These are phyloP conservation scores for Marasmarcha lunaedactyla DNA, from an alignment of 2,888 invertebrate species.

Conservation along the genomic window DNA sequence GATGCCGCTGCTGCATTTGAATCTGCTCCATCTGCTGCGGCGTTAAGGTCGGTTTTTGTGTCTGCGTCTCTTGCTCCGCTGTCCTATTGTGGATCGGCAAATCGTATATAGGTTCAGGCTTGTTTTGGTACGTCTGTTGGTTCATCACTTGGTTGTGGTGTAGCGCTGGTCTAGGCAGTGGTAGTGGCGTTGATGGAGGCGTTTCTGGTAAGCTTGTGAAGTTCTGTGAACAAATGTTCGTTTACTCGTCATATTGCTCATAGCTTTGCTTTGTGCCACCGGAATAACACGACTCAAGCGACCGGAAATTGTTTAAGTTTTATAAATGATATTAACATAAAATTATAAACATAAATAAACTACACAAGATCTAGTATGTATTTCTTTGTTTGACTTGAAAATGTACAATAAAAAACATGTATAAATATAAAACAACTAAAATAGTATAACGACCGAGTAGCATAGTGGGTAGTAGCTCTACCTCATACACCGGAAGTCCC, in stretches of 20 bases:
- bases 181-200: slow-evolving; percentile 12
- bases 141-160: slow-evolving; percentile 17
- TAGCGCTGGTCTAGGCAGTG: slow-evolving; percentile 17
- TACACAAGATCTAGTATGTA: too few relatives aligned
- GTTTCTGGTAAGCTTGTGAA: slow-evolving; percentile 13
- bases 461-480: too few relatives aligned
- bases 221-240: slow-evolving; percentile 2
- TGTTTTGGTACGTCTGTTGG: slow-evolving; percentile 30
- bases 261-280: too few relatives aligned
- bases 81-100: slow-evolving; percentile 56
- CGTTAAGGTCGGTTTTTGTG: slow-evolving; percentile 38
- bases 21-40: slow-evolving; percentile 19
- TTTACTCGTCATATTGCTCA: neutral
- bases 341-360: too few relatives aligned
- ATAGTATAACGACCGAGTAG: too few relatives aligned
- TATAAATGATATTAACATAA: too few relatives aligned
- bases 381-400: too few relatives aligned
- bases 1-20: slow-evolving; percentile 11
- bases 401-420: too few relatives aligned
- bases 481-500: too few relatives aligned
- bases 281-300: too few relatives aligned
- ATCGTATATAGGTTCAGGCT: slow-evolving; percentile 58
- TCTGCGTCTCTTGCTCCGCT: slow-evolving; percentile 20
- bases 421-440: too few relatives aligned
- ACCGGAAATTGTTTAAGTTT: too few relatives aligned